Percentiles rank a stretch among this genome's conserved stretches.
Evolutionary conservation across 2,113 vertebrate genomes (phyloP).

Genomic region (Australoheros scitulus): DNA sequence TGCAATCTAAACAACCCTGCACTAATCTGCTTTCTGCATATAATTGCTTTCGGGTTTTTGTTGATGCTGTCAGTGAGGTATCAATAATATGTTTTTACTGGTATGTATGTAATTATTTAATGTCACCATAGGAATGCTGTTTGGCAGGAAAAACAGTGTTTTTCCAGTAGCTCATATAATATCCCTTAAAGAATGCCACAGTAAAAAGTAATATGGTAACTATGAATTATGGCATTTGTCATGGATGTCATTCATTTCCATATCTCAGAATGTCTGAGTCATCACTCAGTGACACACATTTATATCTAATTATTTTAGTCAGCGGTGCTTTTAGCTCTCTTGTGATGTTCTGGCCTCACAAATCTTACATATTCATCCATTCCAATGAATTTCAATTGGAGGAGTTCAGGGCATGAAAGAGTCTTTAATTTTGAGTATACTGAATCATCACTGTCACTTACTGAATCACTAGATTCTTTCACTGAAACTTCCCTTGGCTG

Average conservation of each 20-base stretch:
- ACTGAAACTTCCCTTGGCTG: neutral
- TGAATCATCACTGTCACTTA: slow-evolving; percentile 11
- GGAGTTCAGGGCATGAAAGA: slow-evolving; percentile 2
- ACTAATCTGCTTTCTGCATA: neutral
- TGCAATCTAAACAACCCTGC: neutral
- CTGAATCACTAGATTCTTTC: neutral
- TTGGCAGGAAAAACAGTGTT: neutral
- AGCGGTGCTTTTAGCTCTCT: neutral
- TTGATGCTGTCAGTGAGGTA: neutral
- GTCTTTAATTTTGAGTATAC: neutral
- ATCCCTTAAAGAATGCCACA: neutral
- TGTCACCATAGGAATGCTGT: neutral
- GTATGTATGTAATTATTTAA: neutral
- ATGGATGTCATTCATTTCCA: slow-evolving; percentile 15
- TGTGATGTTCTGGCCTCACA: neutral
- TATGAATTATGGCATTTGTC: slow-evolving; percentile 36
- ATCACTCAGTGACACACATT: neutral
- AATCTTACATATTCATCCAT: neutral
- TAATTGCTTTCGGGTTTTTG: neutral
- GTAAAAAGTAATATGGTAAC: slow-evolving; percentile 3
- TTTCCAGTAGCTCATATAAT: neutral
- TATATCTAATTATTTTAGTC: slow-evolving; percentile 11
- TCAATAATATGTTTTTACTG: slow-evolving; percentile 25
- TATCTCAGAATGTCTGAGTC: slow-evolving; percentile 20
- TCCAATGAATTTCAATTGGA: neutral